Conservation (phyloP, 37 sponge, comb jelly and placozoan species). For the Aphrocallistes beatrix region DNA sequence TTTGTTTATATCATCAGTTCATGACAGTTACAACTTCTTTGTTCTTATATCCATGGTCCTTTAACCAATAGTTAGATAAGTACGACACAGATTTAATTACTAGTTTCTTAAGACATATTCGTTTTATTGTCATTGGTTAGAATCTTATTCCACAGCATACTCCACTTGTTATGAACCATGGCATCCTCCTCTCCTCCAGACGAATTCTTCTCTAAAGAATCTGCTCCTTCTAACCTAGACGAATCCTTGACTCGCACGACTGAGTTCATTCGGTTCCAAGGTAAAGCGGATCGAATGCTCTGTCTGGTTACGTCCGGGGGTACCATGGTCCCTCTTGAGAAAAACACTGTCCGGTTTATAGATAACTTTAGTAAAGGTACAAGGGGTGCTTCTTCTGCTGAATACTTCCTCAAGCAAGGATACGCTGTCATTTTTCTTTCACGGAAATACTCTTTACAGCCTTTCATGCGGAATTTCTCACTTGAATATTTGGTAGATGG, state of each 20-base stretch:
- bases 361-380: conserved; percentile 93
- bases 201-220: neutral
- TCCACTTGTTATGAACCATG: too few relatives aligned
- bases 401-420: conserved; percentile 70
- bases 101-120: too few relatives aligned
- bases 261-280: neutral
- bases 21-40: too few relatives aligned
- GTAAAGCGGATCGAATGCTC: neutral
- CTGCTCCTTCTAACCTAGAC: neutral
- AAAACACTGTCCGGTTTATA: conserved; percentile 82
- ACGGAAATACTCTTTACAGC: conserved; percentile 44
- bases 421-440: conserved; percentile 80
- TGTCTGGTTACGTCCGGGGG: conserved; percentile 68
- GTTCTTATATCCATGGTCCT: too few relatives aligned
- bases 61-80: too few relatives aligned
- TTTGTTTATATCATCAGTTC: too few relatives aligned
- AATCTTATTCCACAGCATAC: too few relatives aligned
- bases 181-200: neutral
- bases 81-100: too few relatives aligned
- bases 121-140: too few relatives aligned
- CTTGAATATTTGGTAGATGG: conserved; percentile 38
- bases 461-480: conserved; percentile 58
- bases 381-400: conserved; percentile 77
- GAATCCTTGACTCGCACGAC: neutral
- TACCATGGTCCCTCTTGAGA: conserved; percentile 90